Percentiles rank a stretch among this genome's conserved stretches.
phyloP scores from a whole-genome alignment of 2,113 vertebrate species.

The Gymnarchus niloticus region DNA sequence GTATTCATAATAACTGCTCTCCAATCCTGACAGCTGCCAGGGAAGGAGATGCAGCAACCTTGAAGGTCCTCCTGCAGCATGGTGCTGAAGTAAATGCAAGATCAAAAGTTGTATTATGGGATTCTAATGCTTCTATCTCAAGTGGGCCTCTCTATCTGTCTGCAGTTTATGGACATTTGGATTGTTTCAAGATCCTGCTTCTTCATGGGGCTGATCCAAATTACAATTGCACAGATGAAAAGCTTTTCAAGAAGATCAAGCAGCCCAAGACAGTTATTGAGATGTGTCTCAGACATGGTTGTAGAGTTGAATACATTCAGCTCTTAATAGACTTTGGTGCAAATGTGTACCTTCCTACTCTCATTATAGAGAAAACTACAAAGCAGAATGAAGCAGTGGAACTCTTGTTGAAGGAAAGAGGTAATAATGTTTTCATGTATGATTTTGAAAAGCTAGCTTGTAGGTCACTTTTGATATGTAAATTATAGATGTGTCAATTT shows the following conservation, averaged over 20 bases:
- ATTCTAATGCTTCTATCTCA: constrained; percentile 66
- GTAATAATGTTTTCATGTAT: constrained; percentile 50
- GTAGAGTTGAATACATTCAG: constrained; percentile 68
- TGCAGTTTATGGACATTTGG: constrained; percentile 77
- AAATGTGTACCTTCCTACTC: constrained; percentile 73
- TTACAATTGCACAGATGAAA: constrained; percentile 81
- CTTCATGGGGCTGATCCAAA: constrained; percentile 81
- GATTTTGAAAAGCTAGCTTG: neutral
- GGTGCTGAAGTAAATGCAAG: constrained; percentile 76
- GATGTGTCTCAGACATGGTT: constrained; percentile 78
- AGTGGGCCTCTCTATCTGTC: constrained; percentile 85
- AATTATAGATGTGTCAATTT: neutral
- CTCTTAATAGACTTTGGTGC: constrained; percentile 91
- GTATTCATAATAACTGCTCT: constrained; percentile 83
- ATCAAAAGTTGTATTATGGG: constrained; percentile 74
- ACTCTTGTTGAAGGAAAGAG: constrained; percentile 78
- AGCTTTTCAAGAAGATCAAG: constrained; percentile 65
- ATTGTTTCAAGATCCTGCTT: constrained; percentile 80
- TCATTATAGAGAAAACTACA: constrained; percentile 53
- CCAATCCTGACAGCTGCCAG: constrained; percentile 77
- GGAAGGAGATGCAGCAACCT: constrained; percentile 69
- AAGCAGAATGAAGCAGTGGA: constrained; percentile 64
- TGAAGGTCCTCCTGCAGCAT: constrained; percentile 71
- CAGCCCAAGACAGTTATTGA: constrained; percentile 79
- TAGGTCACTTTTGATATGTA: neutral